Base-by-base conservation (phyloP, 2,888 invertebrate genomes). In the Zygothrica quintamaculata region DNA sequence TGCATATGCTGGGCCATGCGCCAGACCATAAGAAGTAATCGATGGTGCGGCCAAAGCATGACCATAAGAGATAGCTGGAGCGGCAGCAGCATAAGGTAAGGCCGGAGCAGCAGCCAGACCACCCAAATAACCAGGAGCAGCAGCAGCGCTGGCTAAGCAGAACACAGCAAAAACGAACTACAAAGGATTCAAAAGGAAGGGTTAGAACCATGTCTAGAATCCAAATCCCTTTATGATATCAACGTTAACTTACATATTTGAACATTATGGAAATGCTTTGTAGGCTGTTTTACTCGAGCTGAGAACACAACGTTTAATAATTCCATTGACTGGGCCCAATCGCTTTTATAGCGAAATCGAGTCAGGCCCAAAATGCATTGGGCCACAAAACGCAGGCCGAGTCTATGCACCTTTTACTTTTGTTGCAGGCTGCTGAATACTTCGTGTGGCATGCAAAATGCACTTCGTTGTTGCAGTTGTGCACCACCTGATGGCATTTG, bases 71-170 rank as follows among this genome's bases (percentile, higher is more conserved):
- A 87, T 75, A 34, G 77, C 85, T 18, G 82, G 86, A 9, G 87
- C 77, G 16, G 67, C 77, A 22, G 67, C 77, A 13, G 55, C 59
- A 52, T 50, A 58, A 8, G 61, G 58, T 25, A 58, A n/a, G 22
- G 61, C 50, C 16, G 79, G 76, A 12, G 58, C 74, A 3, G 62
- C 61, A 7, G 61, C 74, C 59, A 77, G 51, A 46, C 78, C 88
- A 36, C 88, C 89, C 70, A 89, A 62, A 40, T 89, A 87, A 71
- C 90, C 90, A 73, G 90, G 90, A 76, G 89, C 89, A 55, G 90
- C 90, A 44, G 78, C 77, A 66, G 70, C 89, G 65, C 88, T 78
- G 60, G 89, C 90, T 60, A 89, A 58, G 59, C 89, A 76, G 62
- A 84, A 86, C 40, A 81, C 74, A 51, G 84, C 77, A 31, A 89